Conservation (phyloP, 2,797 vertebrate genomes). For the Enteromius radiatus region DNA sequence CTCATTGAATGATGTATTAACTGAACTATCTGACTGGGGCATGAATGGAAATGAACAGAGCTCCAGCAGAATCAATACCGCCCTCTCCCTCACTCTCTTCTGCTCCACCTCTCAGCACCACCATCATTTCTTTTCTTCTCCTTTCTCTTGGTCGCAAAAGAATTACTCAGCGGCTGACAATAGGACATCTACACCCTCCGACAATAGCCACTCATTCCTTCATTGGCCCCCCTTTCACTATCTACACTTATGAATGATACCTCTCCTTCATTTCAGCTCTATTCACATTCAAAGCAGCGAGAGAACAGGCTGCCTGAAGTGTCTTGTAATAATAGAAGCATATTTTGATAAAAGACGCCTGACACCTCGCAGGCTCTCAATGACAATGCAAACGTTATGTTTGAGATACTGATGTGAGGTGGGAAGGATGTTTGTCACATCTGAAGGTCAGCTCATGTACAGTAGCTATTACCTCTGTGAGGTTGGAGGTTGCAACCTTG, state of each 20-base stretch:
- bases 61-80: slow-evolving; percentile 68
- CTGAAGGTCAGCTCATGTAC: not conserved
- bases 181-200: slow-evolving; percentile 73
- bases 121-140: slow-evolving; percentile 74
- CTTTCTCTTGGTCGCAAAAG: slow-evolving; percentile 70
- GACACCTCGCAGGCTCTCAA: slow-evolving; percentile 29
- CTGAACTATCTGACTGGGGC: slow-evolving; percentile 73
- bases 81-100: slow-evolving; percentile 62
- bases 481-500: not conserved
- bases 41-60: slow-evolving; percentile 80
- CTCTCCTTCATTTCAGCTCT: slow-evolving; percentile 26
- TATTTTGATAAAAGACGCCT: slow-evolving; percentile 39
- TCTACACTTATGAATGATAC: slow-evolving; percentile 61
- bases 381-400: not conserved
- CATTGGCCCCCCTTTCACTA: slow-evolving; percentile 57
- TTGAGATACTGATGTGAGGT: not conserved
- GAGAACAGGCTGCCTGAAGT: slow-evolving; percentile 36
- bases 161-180: slow-evolving; percentile 77
- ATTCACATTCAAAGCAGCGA: slow-evolving; percentile 37
- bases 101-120: slow-evolving; percentile 56
- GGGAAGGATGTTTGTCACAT: slow-evolving; percentile 17
- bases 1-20: slow-evolving; percentile 17
- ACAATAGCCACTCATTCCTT: slow-evolving; percentile 66
- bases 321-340: slow-evolving; percentile 24
- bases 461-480: not conserved